phyloP scores from a whole-genome alignment of 2,797 vertebrate species.

The Tokudaia tokunoshimensis region DNA sequence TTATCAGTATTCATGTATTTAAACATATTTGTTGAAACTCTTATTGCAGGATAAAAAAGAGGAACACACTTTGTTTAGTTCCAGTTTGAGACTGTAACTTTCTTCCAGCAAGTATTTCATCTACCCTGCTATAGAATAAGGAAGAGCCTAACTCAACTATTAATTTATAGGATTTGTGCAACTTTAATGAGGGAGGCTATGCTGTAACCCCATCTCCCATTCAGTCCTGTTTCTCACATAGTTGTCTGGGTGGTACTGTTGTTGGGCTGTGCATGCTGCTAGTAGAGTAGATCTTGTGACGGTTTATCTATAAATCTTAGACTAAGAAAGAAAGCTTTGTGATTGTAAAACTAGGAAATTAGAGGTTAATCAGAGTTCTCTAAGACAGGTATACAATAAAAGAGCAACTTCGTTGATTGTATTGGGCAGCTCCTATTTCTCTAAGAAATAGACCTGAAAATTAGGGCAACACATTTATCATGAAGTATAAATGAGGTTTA shows the following conservation, averaged over 20 bases:
- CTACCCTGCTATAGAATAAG: not conserved
- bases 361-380: slow-evolving; percentile 45
- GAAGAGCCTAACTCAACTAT: not conserved
- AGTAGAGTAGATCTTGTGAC: not conserved
- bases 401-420: not conserved
- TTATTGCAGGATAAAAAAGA: not conserved
- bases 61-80: not conserved
- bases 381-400: not conserved
- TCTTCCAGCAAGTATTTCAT: not conserved
- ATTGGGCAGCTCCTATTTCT: slow-evolving; percentile 43
- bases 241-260: not conserved
- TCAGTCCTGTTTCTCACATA: not conserved
- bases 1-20: not conserved
- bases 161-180: not conserved
- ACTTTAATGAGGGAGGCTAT: not conserved
- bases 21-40: not conserved
- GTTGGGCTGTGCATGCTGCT: not conserved
- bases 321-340: not conserved
- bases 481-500: slow-evolving; percentile 58
- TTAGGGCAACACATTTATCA: slow-evolving; percentile 47
- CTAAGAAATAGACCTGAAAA: slow-evolving; percentile 50
- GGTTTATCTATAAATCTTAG: not conserved
- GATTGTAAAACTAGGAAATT: not conserved
- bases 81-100: not conserved
- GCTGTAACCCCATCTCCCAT: not conserved